Conservation (phyloP, 2,113 vertebrate species). For the Ciconia boyciana region DNA sequence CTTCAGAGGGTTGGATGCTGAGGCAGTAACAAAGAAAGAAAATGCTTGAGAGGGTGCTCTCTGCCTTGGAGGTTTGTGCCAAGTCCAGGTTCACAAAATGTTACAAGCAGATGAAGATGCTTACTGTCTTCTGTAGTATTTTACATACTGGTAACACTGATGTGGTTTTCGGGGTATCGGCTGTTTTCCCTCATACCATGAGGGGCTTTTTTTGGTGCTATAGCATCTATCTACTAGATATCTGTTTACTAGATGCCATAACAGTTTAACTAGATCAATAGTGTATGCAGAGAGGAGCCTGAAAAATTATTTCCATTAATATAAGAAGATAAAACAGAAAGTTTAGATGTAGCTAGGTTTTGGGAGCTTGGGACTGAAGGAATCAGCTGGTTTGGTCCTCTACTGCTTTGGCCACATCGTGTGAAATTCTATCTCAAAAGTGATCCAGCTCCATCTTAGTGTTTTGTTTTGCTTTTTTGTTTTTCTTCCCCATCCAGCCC, state of each 20-base stretch:
- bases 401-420: background rate
- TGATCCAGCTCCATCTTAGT: background rate
- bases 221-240: background rate
- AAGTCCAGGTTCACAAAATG: background rate
- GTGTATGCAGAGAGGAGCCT: background rate
- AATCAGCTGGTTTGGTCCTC: background rate
- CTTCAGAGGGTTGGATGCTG: background rate
- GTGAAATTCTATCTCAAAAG: background rate
- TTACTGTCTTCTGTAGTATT: background rate
- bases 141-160: background rate
- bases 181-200: background rate
- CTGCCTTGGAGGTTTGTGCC: background rate
- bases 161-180: rapidly evolving
- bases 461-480: background rate
- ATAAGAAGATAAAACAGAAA: background rate
- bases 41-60: background rate
- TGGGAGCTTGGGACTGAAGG: background rate
- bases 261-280: background rate
- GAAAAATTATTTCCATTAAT: background rate
- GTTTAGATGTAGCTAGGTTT: background rate
- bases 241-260: background rate
- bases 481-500: background rate
- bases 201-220: background rate
- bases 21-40: background rate
- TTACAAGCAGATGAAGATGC: background rate